Evolutionary conservation across 2,797 vertebrate species (phyloP), one percentile per base, ranked within the genome.

Genomic region (Erpetoichthys calabaricus): DNA sequence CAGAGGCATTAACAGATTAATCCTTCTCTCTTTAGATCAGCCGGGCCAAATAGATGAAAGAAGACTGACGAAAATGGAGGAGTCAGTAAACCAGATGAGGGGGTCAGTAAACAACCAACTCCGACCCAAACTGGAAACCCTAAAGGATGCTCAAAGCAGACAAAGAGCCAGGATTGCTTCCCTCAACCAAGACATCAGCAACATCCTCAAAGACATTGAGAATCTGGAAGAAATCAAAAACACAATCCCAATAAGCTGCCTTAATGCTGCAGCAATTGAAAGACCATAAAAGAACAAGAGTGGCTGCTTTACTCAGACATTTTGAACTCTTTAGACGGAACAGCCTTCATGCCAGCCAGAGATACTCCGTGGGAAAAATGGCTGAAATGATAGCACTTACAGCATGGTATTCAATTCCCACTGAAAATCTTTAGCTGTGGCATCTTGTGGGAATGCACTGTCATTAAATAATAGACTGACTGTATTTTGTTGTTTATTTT

Each of bases 221-320:
- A 99, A 97, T 83, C 77, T 99, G 70, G 75, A 90, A 68, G 73
- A 88, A 9, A 91, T 99, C 59, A 67, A 73, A 49, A 59, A 3
- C 1, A 70, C 63, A 45, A 64, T 99, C 67, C 95, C 95, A 9
- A 4, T 8, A 0, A 86, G 83, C 52, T 99, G 95, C 74, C 94
- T 68, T 65, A 97, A 91, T 55, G 79, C 73, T 42, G 71, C 76
- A 3, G 81, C 86, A 53, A 82, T 84, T 0, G 90, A 92, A 56
- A 71, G 76, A 9, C 83, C 88, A 0, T 91, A 73, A 86, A 25
- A 25, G 25, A 25, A 25, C 25, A 25, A 25, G 25, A 25, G 25
- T 25, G 25, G 25, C 25, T 25, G 25, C 25, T 25, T 25, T 25
- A 25, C 25, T 25, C 25, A 25, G 25, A 25, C 25, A 25, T 25